These are phyloP conservation scores for Rhinella marina DNA, from an alignment of 2,797 vertebrate genomes.

Conservation along the genomic window DNA sequence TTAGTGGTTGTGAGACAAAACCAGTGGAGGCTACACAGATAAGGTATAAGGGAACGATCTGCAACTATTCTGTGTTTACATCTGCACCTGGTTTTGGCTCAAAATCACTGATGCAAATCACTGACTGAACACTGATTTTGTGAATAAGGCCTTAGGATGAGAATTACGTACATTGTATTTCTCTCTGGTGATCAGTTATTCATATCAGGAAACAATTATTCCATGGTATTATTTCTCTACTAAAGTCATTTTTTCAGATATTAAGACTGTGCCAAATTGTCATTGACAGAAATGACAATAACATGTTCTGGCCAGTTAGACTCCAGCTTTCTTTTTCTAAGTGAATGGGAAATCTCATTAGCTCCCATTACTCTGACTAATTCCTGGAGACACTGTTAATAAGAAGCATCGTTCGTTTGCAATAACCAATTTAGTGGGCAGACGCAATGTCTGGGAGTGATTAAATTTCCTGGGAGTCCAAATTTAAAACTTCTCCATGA, in stretches of 20 bases:
- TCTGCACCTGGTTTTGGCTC: too few species aligned
- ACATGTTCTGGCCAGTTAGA: constrained; percentile 61
- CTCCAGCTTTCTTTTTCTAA: constrained; percentile 41
- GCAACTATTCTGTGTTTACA: too few species aligned
- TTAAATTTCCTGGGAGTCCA: constrained; percentile 47
- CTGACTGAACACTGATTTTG: too few species aligned
- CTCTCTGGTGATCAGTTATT: neutral
- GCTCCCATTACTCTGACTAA: constrained; percentile 59
- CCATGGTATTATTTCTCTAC: constrained; percentile 31
- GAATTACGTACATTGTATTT: neutral
- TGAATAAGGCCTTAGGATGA: neutral
- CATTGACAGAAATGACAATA: constrained; percentile 64
- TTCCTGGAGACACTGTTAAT: constrained; percentile 59
- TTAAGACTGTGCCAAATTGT: constrained; percentile 56
- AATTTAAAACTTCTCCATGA: constrained; percentile 10
- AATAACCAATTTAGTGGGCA: constrained; percentile 55
- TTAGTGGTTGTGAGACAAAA: too few species aligned
- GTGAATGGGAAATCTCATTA: constrained; percentile 60
- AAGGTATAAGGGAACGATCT: too few species aligned
- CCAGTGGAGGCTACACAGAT: too few species aligned
- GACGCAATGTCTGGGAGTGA: constrained; percentile 52
- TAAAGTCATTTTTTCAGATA: constrained; percentile 44
- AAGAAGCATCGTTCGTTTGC: constrained; percentile 54
- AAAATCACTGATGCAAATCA: too few species aligned
- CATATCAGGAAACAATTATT: neutral